Conservation (phyloP, 2,888 invertebrate species). For the Molanna angustata region DNA sequence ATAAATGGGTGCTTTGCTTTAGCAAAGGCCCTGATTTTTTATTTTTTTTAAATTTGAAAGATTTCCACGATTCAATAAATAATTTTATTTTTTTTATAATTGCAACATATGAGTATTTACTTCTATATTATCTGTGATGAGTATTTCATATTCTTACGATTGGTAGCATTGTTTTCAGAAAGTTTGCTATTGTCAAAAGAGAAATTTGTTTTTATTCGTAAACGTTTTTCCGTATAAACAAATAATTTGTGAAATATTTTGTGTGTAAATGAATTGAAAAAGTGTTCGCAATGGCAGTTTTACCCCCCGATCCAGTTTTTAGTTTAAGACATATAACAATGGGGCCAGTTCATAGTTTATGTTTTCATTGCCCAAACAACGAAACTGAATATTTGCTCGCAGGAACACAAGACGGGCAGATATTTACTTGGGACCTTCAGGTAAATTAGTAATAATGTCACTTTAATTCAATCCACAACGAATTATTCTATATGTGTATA, state of each 20-base stretch:
- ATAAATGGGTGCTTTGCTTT: too few relatives aligned
- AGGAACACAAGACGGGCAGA: conserved; percentile 70
- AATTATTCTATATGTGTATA: conserved; percentile 8
- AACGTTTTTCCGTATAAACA: conserved; percentile 8
- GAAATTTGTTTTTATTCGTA: conserved; percentile 12
- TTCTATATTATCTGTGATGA: too few relatives aligned
- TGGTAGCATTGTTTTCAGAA: not conserved
- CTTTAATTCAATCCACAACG: not conserved
- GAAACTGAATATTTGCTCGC: conserved; percentile 65
- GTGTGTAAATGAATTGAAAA: conserved; percentile 10
- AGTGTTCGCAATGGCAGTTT: conserved; percentile 56
- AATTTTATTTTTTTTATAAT: too few relatives aligned
- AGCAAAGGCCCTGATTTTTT: too few relatives aligned
- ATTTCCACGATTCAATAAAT: too few relatives aligned
- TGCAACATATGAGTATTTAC: too few relatives aligned
- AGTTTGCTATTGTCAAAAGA: conserved; percentile 14
- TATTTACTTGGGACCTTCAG: conserved; percentile 78
- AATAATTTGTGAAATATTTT: not conserved
- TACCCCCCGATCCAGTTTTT: conserved; percentile 77
- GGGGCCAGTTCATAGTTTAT: conserved; percentile 68
- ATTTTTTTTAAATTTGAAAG: too few relatives aligned
- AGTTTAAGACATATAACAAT: conserved; percentile 67
- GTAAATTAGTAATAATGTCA: conserved; percentile 43
- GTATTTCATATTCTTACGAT: too few relatives aligned
- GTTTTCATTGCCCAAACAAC: conserved; percentile 62